Evolutionary conservation across 1,140 invertebrate species (phyloP).

Genomic region (Teleopsis dalmanni): DNA sequence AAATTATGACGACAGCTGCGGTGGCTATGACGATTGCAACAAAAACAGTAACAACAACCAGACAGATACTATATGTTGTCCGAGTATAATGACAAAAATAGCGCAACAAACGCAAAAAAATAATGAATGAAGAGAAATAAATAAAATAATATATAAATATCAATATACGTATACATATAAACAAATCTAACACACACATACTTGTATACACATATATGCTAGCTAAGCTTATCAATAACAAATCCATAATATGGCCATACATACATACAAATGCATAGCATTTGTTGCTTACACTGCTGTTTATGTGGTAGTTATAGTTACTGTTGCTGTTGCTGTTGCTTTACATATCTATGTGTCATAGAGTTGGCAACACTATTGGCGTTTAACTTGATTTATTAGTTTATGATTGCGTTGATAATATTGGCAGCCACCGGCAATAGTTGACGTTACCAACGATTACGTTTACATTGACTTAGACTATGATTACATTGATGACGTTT

Average conservation of each 20-base stretch:
- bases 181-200: too few relatives aligned
- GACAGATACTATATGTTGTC: neutral
- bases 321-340: neutral
- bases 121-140: too few relatives aligned
- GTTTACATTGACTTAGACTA: neutral
- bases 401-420: conserved; percentile 11
- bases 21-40: neutral
- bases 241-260: neutral
- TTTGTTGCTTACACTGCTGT: neutral
- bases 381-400: conserved; percentile 12
- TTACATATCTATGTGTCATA: neutral
- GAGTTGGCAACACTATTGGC: too few relatives aligned
- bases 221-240: neutral
- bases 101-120: neutral
- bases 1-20: neutral
- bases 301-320: neutral
- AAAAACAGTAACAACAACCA: neutral
- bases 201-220: neutral
- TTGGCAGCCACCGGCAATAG: neutral
- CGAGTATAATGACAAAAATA: neutral
- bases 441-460: neutral
- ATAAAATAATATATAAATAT: too few relatives aligned
- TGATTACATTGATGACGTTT: neutral
- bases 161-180: too few relatives aligned
- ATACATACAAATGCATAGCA: neutral